phyloP scores from a whole-genome alignment of 2,797 vertebrate species.

The Mionectes olivaceus region DNA sequence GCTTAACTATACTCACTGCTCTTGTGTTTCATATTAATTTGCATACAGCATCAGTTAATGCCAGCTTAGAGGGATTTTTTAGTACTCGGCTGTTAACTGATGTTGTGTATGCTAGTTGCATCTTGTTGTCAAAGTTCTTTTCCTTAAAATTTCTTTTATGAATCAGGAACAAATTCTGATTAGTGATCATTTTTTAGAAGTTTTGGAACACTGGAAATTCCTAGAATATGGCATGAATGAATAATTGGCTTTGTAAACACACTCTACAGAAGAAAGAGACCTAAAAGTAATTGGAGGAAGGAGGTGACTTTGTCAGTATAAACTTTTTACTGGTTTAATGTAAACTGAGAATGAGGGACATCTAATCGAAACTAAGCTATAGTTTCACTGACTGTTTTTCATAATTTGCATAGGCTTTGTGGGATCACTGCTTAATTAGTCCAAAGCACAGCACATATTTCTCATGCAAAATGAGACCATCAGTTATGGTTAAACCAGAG shows the following conservation, averaged over 20 bases:
- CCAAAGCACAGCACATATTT: neutral
- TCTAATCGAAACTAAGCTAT: neutral
- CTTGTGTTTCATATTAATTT: neutral
- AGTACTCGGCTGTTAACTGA: neutral
- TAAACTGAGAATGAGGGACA: neutral
- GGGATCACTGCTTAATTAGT: neutral
- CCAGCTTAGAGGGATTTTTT: neutral
- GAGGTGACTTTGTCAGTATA: neutral
- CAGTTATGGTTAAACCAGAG: neutral
- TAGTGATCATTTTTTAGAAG: neutral
- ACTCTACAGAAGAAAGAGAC: neutral
- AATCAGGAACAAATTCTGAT: neutral
- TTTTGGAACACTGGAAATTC: neutral
- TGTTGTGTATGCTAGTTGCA: neutral
- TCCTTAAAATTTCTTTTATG: neutral
- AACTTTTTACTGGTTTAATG: neutral
- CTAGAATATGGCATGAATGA: neutral
- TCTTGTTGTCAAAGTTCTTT: neutral
- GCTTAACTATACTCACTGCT: neutral
- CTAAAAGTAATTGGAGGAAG: neutral
- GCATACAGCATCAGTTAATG: neutral
- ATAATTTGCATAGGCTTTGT: neutral
- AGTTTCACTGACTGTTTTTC: neutral
- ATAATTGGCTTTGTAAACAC: neutral
- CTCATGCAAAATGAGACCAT: neutral